A percentile compares a stretch with the other conserved stretches of the same genome.
Conservation (phyloP, 2,113 vertebrate species). For the Halichoeres trimaculatus region DNA sequence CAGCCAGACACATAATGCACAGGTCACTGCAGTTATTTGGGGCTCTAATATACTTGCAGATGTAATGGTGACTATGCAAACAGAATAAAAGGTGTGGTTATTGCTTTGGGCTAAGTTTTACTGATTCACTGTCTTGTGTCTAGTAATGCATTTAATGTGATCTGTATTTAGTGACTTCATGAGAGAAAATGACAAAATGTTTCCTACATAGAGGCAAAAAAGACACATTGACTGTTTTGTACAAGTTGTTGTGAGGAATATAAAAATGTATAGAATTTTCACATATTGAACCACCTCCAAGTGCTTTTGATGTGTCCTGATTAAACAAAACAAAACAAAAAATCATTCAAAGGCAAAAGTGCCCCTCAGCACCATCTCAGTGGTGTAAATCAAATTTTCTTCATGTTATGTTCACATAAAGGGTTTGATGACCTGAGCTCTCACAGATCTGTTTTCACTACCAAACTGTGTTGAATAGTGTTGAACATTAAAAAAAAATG, state of each 20-base stretch:
- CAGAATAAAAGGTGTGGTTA: not conserved
- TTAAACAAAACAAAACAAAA: too few species aligned
- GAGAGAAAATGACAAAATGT: not conserved
- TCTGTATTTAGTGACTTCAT: not conserved
- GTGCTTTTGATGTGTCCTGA: not conserved
- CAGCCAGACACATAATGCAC: not conserved
- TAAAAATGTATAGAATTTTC: not conserved
- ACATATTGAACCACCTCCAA: not conserved
- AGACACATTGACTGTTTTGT: not conserved
- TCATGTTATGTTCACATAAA: not conserved
- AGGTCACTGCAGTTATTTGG: not conserved
- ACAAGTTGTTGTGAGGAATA: not conserved
- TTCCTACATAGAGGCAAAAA: not conserved
- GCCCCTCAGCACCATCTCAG: not conserved
- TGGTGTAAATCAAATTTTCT: conserved; percentile 6
- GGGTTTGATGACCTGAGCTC: not conserved
- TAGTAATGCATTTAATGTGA: too few species aligned
- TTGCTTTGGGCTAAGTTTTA: too few species aligned
- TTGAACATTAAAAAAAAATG: not conserved
- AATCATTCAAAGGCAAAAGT: conserved; percentile 1
- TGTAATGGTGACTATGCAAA: not conserved
- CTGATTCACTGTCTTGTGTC: too few species aligned
- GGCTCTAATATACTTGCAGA: not conserved
- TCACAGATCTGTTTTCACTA: conserved; percentile 17
- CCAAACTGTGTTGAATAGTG: not conserved